Evolutionary conservation across 2,888 invertebrate genomes (phyloP).

Genomic region (Entomobrya multifasciata): DNA sequence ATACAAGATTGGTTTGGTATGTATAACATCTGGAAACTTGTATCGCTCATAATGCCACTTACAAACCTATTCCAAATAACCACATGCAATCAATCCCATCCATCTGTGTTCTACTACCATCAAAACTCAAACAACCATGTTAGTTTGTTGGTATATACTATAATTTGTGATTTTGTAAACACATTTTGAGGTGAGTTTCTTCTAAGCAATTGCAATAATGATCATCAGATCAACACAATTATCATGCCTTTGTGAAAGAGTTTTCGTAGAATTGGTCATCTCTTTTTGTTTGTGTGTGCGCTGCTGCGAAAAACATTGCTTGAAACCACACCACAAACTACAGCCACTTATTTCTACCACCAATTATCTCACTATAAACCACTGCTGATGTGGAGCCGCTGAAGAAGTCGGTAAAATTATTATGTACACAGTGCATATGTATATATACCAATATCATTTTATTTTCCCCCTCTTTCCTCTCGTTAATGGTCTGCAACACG

Average conservation of each 20-base stretch:
- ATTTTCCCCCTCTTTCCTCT: constrained; percentile 18
- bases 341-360: constrained; percentile 9
- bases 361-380: constrained; percentile 18
- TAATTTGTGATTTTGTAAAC: constrained; percentile 13
- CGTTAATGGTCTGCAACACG: constrained; percentile 58
- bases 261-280: not conserved
- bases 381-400: no score
- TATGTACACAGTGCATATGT: no score
- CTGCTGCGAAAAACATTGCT: constrained; percentile 4
- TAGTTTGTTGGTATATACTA: not conserved
- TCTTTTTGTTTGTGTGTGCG: not conserved
- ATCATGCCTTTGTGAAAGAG: not conserved
- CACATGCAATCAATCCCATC: no score
- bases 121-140: not conserved
- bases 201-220: not conserved
- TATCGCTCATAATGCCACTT: no score
- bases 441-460: constrained; percentile 25
- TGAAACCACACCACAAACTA: constrained; percentile 10
- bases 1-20: no score
- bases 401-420: not conserved
- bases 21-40: no score
- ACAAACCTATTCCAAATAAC: no score
- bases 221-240: not conserved
- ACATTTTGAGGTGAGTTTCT: not conserved
- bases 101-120: no score